phyloP scores from a whole-genome alignment of 2,888 invertebrate genomes.

The Malachius bipustulatus region DNA sequence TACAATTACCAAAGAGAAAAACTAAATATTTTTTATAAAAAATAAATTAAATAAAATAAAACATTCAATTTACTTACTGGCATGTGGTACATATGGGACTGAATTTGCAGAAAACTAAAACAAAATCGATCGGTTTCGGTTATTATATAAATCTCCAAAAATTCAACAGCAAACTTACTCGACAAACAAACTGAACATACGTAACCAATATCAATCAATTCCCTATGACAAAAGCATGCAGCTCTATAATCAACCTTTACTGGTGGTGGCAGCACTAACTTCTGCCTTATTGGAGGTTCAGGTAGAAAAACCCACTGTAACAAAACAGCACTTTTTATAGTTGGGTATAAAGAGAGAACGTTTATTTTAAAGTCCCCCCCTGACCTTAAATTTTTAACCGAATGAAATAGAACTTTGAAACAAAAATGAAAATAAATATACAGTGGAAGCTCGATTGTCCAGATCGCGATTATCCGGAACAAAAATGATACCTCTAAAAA shows the following conservation, averaged over 20 bases:
- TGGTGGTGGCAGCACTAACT: conserved; percentile 77
- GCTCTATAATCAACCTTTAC: conserved; percentile 92
- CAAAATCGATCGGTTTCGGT: conserved; percentile 25
- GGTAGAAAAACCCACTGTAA: conserved; percentile 87
- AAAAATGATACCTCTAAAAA: too few relatives aligned
- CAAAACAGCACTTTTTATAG: conserved; percentile 11
- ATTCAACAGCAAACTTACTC: conserved; percentile 45
- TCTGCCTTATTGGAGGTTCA: conserved; percentile 64
- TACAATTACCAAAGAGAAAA: too few relatives aligned
- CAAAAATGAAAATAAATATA: too few relatives aligned
- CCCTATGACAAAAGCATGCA: conserved; percentile 95
- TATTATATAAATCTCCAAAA: conserved; percentile 4
- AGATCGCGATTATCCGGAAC: too few relatives aligned
- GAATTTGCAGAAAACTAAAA: conserved; percentile 90
- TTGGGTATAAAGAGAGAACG: too few relatives aligned
- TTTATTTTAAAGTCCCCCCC: too few relatives aligned
- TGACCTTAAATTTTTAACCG: too few relatives aligned
- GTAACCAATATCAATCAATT: conserved; percentile 89
- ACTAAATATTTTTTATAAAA: too few relatives aligned
- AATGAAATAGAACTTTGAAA: too few relatives aligned
- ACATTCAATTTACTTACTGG: conserved; percentile 89
- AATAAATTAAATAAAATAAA: too few relatives aligned
- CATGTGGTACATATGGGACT: conserved; percentile 97
- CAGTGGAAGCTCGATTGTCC: too few relatives aligned
- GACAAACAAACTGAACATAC: conserved; percentile 97